phyloP scores from a whole-genome alignment of 2,797 vertebrate genomes.

The Acrossocheilus fasciatus region DNA sequence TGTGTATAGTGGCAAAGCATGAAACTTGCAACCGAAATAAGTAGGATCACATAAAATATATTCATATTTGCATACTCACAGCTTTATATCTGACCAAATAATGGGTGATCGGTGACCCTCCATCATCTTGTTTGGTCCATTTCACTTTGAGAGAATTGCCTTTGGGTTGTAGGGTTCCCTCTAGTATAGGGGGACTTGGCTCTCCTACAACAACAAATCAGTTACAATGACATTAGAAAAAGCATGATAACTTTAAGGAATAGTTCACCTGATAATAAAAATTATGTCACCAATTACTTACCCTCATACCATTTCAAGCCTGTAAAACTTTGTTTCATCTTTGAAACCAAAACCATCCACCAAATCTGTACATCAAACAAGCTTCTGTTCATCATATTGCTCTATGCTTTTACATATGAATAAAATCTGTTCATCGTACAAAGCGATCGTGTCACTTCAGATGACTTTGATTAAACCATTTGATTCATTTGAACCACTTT shows the following conservation, averaged over 20 bases:
- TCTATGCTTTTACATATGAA: neutral
- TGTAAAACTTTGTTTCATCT: neutral
- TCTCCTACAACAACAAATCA: constrained; percentile 85
- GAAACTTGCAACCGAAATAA: neutral
- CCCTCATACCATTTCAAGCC: neutral
- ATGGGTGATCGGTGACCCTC: constrained; percentile 93
- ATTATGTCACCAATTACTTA: neutral
- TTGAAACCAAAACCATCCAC: neutral
- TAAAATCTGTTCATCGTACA: neutral
- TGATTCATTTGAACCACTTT: neutral
- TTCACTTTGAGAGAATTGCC: constrained; percentile 92
- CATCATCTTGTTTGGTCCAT: constrained; percentile 96
- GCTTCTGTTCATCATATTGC: neutral
- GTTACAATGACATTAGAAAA: neutral
- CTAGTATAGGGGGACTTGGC: constrained; percentile 92
- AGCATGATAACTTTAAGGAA: neutral
- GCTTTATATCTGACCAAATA: constrained; percentile 93
- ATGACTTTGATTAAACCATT: neutral
- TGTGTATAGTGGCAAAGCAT: constrained; percentile 62
- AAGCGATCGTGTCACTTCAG: neutral
- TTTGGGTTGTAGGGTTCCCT: constrained; percentile 86
- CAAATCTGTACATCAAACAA: neutral
- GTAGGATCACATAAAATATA: neutral
- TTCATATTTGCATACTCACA: constrained; percentile 81
- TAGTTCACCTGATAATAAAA: neutral